phyloP scores from a whole-genome alignment of 2,888 invertebrate species.

The Anticlea derivata region DNA sequence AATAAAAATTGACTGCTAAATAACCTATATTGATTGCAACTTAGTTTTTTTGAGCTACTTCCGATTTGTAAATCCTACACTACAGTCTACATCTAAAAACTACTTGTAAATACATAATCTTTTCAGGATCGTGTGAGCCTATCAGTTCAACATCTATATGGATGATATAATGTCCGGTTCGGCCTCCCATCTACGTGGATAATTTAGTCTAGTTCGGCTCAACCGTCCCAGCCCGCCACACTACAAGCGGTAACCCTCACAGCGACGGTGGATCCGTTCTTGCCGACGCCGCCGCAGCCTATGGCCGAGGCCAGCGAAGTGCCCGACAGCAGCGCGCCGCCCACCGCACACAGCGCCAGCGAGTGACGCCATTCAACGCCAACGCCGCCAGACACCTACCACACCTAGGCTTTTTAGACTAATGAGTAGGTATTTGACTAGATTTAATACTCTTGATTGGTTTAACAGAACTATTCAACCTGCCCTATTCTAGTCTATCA shows the following conservation, averaged over 20 bases:
- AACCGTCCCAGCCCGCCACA: conserved; percentile 15
- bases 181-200: background rate
- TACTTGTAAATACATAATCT: too few species aligned
- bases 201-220: background rate
- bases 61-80: background rate
- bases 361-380: conserved; percentile 89
- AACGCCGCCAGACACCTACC: conserved; percentile 80
- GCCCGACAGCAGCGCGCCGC: conserved; percentile 83
- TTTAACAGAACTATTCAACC: too few species aligned
- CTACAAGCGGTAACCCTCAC: conserved; percentile 85
- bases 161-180: too few species aligned
- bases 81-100: background rate
- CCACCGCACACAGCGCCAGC: conserved; percentile 79
- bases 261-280: conserved; percentile 99
- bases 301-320: conserved; percentile 90
- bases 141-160: background rate
- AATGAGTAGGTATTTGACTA: background rate
- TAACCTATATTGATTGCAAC: background rate
- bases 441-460: background rate
- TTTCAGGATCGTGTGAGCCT: background rate
- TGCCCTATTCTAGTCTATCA: background rate
- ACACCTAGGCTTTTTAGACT: conserved; percentile 15
- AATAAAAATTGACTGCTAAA: background rate
- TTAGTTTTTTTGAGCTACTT: background rate
- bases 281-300: conserved; percentile 96